Conservation (phyloP, 2,113 vertebrate species). For the Tragelaphus strepsiceros region DNA sequence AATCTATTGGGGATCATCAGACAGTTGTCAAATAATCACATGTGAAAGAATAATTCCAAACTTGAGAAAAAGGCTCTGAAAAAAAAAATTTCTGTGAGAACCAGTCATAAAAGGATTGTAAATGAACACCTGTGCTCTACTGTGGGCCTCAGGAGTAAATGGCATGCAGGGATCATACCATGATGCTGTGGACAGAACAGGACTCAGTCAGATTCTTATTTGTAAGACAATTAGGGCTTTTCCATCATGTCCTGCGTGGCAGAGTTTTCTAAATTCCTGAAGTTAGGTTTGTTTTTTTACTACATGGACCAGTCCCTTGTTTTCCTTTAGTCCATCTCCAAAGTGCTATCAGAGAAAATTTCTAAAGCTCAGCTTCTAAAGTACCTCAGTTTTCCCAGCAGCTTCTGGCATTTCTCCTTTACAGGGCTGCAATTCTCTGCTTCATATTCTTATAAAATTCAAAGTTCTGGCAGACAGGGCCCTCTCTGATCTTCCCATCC, state of each 20-base stretch:
- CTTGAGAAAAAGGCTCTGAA: neutral
- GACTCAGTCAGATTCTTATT: neutral
- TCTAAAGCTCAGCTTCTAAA: neutral
- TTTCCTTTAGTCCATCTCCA: neutral
- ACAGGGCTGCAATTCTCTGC: neutral
- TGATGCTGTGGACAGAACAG: neutral
- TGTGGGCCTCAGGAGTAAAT: neutral
- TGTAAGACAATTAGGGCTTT: neutral
- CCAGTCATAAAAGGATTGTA: neutral
- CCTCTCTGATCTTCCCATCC: neutral
- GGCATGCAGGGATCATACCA: too few species aligned
- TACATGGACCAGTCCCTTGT: neutral
- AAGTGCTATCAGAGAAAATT: neutral
- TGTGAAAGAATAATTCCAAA: neutral
- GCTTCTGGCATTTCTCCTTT: neutral
- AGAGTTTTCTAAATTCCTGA: neutral
- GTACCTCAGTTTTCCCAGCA: neutral
- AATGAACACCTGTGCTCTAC: neutral
- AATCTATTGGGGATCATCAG: neutral
- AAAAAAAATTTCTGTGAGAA: neutral
- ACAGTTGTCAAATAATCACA: neutral
- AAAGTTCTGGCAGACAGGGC: neutral
- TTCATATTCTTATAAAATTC: neutral
- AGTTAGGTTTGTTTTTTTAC: neutral
- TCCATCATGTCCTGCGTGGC: neutral